Evolutionary conservation across 2,888 invertebrate genomes (phyloP), one percentile per base, ranked within the genome.

Genomic region (Drosophila gaucha): DNA sequence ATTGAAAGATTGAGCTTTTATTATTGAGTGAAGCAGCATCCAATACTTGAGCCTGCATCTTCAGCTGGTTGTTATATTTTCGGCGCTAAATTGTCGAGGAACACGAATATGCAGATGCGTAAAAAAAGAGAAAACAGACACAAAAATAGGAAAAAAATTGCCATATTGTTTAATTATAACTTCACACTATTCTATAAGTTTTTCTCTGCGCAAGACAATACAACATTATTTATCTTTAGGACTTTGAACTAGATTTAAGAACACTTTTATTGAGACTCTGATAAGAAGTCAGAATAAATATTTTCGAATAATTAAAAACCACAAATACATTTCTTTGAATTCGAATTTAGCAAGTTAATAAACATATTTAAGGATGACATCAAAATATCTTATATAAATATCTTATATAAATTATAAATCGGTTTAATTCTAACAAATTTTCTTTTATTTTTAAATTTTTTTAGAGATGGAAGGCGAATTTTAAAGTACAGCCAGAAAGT

Each of bases 251-350:
- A 88, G 67, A 52, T 10, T 24, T 73, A 86, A 79, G 80, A 55
- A 31, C 60, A 64, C 35, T 66, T 67, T 65, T 58, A 64, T 58
- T 67, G 73, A 47, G 65, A 67, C 43, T 74, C 86, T 82, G 80
- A 83, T 72, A 54, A 33, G 38, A 75, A 72, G 33, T 79, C 82
- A 83, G 86, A 86, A 88, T 82, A 88, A 82, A 82, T 62, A 83
- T 67, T 67, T 83, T 83, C 67, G 46, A 72, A 62, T 69, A n/a
- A 55, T 54, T 28, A 39, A 67, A 55, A 30, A 5, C 6, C 4
- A 44, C 2, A 54, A 26, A 14, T 8, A 14, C 3, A 22, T 41
- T 30, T 33, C 10, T 24, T 14, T 52, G 1, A n/a, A 14, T 14
- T 39, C 28, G 6, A 1, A 12, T 14, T 38, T 1, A 10, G 12